Evolutionary conservation across 2,888 invertebrate species (phyloP), one percentile per base, ranked within the genome.

Genomic region (Troides helena): DNA sequence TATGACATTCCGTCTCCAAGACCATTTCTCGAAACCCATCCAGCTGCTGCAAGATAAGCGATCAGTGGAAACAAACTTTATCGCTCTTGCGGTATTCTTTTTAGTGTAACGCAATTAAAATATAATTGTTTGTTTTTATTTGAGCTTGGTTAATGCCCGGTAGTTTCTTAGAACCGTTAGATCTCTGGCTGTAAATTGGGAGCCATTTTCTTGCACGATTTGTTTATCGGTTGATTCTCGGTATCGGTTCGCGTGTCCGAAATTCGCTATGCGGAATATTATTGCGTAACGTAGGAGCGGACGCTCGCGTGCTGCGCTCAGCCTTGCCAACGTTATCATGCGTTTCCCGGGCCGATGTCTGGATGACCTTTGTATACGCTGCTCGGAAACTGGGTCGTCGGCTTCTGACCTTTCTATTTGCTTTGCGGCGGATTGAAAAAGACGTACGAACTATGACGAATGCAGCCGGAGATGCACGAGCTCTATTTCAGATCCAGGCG

Each of bases 381-480:
- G 82, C 80, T 85, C 80, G 79, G 84, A 87, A 90, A 90, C 87
- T 92, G 81, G 91, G 90, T 88, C 89, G 84, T 82, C 89, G 90
- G 85, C 90, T 85, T 89, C 84, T 90, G 88, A 90, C 90, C 91
- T 90, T 91, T 90, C 86, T 89, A 88, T 88, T 89, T 88, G 87
- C 86, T 79, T 83, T 81, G 81, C 81, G 81, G 79, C 75, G 81
- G 80, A 85, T 85, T 82, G 81, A 86, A 87, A 86, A 86, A 88
- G 82, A 88, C 80, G 75, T 77, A 77, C 85, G 88, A 85, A 81
- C 80, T 81, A 79, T 78, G 75, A 80, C 87, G 87, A 87, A 74
- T 74, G 74, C 69, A 21, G 72, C 66, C 85, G 85, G 79, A 82
- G 80, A 80, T 70, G 72, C 72, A 77, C 85, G 85, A 87, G 73